A percentile compares a stretch with the other conserved stretches of the same genome.
phyloP scores from a whole-genome alignment of 2,888 invertebrate genomes.

The Caenorhabditis panamensis region DNA sequence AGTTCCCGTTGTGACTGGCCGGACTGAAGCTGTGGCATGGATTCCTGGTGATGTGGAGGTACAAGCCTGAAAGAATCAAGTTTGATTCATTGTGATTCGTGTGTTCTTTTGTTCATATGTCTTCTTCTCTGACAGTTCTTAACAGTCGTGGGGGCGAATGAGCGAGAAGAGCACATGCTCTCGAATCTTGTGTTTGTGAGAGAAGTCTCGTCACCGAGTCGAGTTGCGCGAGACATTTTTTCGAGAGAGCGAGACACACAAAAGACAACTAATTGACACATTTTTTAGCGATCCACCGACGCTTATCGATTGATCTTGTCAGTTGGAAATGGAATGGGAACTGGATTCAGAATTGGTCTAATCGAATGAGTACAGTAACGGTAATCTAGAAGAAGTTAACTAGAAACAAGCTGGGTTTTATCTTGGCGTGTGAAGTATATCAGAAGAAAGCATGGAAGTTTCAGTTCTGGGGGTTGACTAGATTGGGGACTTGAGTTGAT shows the following conservation, averaged over 20 bases:
- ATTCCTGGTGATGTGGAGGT: constrained; percentile 53
- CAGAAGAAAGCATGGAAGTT: no score
- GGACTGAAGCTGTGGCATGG: constrained; percentile 34
- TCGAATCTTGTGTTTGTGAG: constrained; percentile 51
- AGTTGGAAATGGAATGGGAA: neutral
- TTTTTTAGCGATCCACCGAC: constrained; percentile 22
- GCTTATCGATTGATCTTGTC: constrained; percentile 3
- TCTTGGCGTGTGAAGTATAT: no score
- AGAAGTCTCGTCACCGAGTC: constrained; percentile 12
- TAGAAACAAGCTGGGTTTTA: no score
- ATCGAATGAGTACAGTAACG: no score
- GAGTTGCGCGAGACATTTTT: constrained; percentile 43
- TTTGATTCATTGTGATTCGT: no score
- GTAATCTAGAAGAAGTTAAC: no score
- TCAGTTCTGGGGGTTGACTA: no score
- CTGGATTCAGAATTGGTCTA: no score
- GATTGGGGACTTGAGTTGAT: no score
- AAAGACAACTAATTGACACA: constrained; percentile 58
- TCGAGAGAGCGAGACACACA: constrained; percentile 26
- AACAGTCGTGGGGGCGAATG: constrained; percentile 19
- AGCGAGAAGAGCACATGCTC: constrained; percentile 50
- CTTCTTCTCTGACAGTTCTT: constrained; percentile 8
- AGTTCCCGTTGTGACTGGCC: constrained; percentile 32
- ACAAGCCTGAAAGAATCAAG: constrained; percentile 43
- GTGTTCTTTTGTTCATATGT: neutral